Evolutionary conservation across 2,113 vertebrate species (phyloP).

Genomic region (Tachycineta bicolor): DNA sequence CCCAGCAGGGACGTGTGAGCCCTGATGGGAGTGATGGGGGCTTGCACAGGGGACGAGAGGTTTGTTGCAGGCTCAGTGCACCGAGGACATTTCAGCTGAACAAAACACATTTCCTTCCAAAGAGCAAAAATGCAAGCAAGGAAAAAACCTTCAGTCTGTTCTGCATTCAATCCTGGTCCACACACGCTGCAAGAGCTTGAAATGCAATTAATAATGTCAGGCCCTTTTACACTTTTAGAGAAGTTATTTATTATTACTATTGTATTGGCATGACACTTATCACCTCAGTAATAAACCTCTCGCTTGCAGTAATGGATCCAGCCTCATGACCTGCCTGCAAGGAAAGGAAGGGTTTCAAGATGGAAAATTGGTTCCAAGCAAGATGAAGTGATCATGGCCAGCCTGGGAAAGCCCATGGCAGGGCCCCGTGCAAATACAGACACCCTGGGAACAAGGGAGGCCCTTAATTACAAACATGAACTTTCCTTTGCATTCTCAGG

Average conservation of each 20-base stretch:
- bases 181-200: background rate
- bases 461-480: background rate
- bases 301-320: background rate
- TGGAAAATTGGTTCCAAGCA: background rate
- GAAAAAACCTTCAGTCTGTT: background rate
- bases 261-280: slow-evolving; percentile 37
- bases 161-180: background rate
- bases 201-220: slow-evolving; percentile 49
- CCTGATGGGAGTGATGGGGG: background rate
- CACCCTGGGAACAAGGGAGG: background rate
- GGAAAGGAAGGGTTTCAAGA: background rate
- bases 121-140: background rate
- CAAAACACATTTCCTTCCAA: background rate
- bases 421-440: accelerated
- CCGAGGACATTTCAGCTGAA: background rate
- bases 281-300: slow-evolving; percentile 17
- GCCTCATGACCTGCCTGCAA: background rate
- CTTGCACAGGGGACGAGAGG: background rate
- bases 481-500: background rate
- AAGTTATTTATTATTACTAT: slow-evolving; percentile 50
- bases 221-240: slow-evolving; percentile 4
- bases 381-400: background rate
- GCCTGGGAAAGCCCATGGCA: background rate
- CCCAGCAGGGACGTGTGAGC: background rate
- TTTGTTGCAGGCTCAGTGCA: background rate